These are phyloP conservation scores for Seira musarum DNA, from an alignment of 2,888 invertebrate genomes.

Conservation along the genomic window DNA sequence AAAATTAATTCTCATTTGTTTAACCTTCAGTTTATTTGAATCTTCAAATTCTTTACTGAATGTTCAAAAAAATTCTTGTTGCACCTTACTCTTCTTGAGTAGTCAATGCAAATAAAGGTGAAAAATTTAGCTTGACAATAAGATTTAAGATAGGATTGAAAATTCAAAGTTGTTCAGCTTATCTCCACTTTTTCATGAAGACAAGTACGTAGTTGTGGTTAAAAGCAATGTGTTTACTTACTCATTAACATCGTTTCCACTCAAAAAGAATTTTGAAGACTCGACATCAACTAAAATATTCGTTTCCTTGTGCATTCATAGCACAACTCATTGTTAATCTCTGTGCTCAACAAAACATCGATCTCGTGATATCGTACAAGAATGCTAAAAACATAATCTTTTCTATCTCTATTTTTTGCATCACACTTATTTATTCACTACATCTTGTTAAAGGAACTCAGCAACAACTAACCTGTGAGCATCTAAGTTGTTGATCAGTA, in stretches of 20 bases:
- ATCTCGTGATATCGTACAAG: constrained; percentile 24
- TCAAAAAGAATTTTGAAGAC: constrained; percentile 43
- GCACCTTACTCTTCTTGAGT: no score
- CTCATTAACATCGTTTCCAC: constrained; percentile 59
- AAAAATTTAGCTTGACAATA: no score
- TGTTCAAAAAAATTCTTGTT: no score
- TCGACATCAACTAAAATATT: constrained; percentile 21
- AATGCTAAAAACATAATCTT: constrained; percentile 34
- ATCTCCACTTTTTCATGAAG: not conserved
- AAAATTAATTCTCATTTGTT: no score
- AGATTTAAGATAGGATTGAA: constrained; percentile 3
- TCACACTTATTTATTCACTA: constrained; percentile 24
- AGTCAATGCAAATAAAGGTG: no score
- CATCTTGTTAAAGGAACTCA: constrained; percentile 15
- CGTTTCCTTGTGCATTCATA: constrained; percentile 1
- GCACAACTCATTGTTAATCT: constrained; percentile 11
- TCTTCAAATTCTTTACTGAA: no score
- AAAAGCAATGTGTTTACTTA: constrained; percentile 61
- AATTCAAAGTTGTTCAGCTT: not conserved
- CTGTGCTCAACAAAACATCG: constrained; percentile 22
- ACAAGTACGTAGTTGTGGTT: constrained; percentile 41
- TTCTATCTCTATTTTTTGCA: constrained; percentile 49
- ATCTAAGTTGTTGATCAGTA: not conserved
- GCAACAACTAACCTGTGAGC: not conserved
- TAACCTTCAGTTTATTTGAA: no score